A percentile compares a stretch with the other conserved stretches of the same genome.
Conservation (phyloP, 2,113 vertebrate species). For the Charina bottae region DNA sequence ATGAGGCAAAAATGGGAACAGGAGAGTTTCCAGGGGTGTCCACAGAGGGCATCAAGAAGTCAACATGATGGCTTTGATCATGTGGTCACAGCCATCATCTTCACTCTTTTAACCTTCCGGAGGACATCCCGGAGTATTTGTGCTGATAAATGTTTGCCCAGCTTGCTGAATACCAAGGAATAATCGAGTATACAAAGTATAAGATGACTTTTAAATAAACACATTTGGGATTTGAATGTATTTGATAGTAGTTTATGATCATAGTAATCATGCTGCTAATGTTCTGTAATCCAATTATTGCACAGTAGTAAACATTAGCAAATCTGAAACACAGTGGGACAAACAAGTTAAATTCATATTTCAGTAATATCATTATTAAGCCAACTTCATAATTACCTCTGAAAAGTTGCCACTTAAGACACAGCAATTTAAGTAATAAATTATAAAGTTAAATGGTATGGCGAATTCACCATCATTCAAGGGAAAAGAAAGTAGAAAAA, state of each 20-base stretch:
- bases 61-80: background rate
- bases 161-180: background rate
- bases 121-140: background rate
- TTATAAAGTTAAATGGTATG: conserved; percentile 55
- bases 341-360: conserved; percentile 66
- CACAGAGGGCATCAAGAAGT: background rate
- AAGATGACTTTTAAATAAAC: conserved; percentile 3
- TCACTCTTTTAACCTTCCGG: background rate
- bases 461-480: conserved; percentile 23
- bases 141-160: background rate
- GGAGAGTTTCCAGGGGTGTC: background rate
- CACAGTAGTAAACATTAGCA: conserved; percentile 67
- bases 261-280: conserved; percentile 71
- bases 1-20: background rate
- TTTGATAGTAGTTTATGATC: conserved; percentile 61
- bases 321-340: conserved; percentile 67
- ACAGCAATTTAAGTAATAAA: conserved; percentile 48
- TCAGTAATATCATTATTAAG: conserved; percentile 62
- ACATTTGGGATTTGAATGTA: conserved; percentile 52
- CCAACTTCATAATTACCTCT: conserved; percentile 67
- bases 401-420: conserved; percentile 61
- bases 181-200: background rate
- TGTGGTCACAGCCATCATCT: background rate
- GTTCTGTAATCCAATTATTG: conserved; percentile 76
- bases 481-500: conserved; percentile 11